Evolutionary conservation across 2,888 invertebrate genomes (phyloP).

Genomic region (Caenorhabditis doughertyi): DNA sequence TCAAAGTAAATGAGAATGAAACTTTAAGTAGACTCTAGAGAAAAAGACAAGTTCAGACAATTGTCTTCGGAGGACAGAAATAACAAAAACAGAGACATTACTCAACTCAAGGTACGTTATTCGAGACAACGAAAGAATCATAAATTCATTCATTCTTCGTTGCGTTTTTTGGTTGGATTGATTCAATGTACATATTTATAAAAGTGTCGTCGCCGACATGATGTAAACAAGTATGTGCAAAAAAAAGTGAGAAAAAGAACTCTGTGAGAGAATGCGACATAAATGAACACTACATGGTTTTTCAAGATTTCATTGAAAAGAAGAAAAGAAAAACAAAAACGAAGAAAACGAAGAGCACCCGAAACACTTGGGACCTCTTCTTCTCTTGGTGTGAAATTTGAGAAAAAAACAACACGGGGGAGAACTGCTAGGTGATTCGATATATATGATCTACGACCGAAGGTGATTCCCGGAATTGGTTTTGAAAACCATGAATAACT

Average conservation of each 20-base stretch:
- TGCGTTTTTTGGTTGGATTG: conserved; percentile 55
- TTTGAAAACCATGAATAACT: conserved; percentile 38
- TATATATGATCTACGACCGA: conserved; percentile 17
- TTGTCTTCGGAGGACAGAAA: background rate
- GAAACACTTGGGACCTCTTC: conserved; percentile 17
- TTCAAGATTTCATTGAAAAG: conserved; percentile 11
- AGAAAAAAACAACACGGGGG: background rate
- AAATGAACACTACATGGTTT: conserved; percentile 10
- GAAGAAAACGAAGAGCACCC: background rate
- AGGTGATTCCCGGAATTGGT: conserved; percentile 36
- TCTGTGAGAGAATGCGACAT: conserved; percentile 1
- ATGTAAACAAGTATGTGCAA: conserved; percentile 47
- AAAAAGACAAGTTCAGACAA: background rate
- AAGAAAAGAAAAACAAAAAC: background rate
- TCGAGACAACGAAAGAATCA: conserved; percentile 12
- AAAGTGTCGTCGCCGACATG: conserved; percentile 21
- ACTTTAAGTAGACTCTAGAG: background rate
- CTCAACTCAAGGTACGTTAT: conserved; percentile 17
- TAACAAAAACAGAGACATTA: conserved; percentile 8
- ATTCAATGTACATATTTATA: conserved; percentile 60
- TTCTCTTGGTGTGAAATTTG: conserved; percentile 6
- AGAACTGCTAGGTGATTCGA: background rate
- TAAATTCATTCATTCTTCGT: conserved; percentile 53
- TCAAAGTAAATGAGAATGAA: background rate
- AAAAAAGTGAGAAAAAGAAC: conserved; percentile 18